These are phyloP conservation scores for Anableps anableps DNA, from an alignment of 2,797 vertebrate genomes.

Conservation along the genomic window DNA sequence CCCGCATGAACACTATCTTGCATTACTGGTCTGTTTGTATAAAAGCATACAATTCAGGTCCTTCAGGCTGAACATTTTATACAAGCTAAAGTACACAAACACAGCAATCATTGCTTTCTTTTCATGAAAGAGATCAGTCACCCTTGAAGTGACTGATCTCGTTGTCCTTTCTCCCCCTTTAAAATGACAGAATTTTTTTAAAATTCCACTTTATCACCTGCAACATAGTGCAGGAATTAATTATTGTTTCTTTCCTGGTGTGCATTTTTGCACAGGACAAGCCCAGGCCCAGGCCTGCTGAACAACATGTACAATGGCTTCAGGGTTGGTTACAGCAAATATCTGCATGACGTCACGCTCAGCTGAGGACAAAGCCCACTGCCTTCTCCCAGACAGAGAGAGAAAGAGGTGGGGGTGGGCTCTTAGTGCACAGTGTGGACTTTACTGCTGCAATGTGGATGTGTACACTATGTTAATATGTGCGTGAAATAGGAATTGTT, in stretches of 20 bases:
- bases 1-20: constrained; percentile 10
- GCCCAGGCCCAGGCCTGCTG: constrained; percentile 46
- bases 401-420: constrained; percentile 51
- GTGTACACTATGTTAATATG: constrained; percentile 9
- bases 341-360: constrained; percentile 76
- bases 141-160: constrained; percentile 8
- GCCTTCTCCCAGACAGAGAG: constrained; percentile 72
- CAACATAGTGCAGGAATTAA: constrained; percentile 2
- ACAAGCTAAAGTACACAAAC: constrained; percentile 19
- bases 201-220: constrained; percentile 22
- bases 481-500: constrained; percentile 19
- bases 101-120: not conserved
- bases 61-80: constrained; percentile 6
- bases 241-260: not conserved
- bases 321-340: constrained; percentile 65
- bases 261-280: constrained; percentile 42
- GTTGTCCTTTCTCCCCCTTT: not conserved
- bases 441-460: constrained; percentile 38
- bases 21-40: not conserved
- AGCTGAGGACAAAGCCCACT: constrained; percentile 81
- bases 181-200: constrained; percentile 18
- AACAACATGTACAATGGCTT: constrained; percentile 62
- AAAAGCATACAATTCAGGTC: not conserved
- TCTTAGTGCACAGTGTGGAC: constrained; percentile 60
- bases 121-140: not conserved